Base-by-base conservation (phyloP, 2,797 vertebrate genomes). In the Tokudaia muenninki region DNA sequence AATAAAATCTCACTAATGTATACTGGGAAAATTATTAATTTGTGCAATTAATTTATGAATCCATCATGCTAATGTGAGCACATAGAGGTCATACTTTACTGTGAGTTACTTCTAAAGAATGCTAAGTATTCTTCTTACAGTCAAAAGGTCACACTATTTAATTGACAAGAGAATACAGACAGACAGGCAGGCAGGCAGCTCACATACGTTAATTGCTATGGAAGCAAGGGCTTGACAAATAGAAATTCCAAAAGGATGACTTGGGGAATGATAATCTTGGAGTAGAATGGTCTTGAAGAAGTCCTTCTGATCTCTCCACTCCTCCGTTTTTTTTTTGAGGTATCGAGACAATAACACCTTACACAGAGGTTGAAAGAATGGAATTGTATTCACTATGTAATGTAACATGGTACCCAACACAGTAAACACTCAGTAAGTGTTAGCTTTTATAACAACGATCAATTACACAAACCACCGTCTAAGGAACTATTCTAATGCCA, bases 11-110 rank as follows among this genome's bases (percentile, higher is more conserved):
- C 75, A 7, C 29, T 75, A 75, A 72, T 37, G 21, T 67, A 22
- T 94, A 41, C 77, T 70, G 87, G 65, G 80, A 88, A 94, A 90
- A 93, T 80, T n/a, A 82, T n/a, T 52, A 92, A 31, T 79, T 94
- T 44, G 10, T 26, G 26, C 19, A 61, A 44, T n/a, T 78, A 75
- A 44, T 81, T 78, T 75, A 29, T 96, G 87, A 91, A 34, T 82
- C 91, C 24, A 22, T 87, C 81, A 19, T 72, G n/a, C 80, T 78
- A 81, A 59, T 50, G 17, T 70, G 21, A 31, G n/a, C 65, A 47
- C 57, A 52, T 75, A 74, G 1, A 74, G 55, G 11, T 24, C 34
- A 9, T 34, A 22, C 47, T 92, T 91, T 34, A n/a, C 22, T 41
- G 5, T 47, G 6, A 81, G 22, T 57, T 74, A 34, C 52, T 89